These are phyloP conservation scores for Halictus ligatus DNA, from an alignment of 2,888 invertebrate genomes.

Conservation along the genomic window DNA sequence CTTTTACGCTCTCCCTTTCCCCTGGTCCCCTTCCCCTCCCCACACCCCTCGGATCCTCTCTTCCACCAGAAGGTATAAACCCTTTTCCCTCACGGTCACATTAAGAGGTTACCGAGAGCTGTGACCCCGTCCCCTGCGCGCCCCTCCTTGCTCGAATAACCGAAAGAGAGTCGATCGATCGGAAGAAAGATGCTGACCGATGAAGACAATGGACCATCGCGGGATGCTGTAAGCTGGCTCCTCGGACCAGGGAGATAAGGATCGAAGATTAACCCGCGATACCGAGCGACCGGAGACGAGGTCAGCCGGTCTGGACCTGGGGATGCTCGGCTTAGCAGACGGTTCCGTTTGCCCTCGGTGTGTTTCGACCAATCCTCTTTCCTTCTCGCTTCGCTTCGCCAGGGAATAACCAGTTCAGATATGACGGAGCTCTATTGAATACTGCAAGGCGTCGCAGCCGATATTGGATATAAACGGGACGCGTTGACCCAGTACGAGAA, in stretches of 20 bases:
- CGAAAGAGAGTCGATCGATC: slow-evolving; percentile 18
- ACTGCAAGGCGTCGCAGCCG: slow-evolving; percentile 6
- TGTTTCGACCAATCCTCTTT: slow-evolving; percentile 4
- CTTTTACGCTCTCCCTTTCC: slow-evolving; percentile 55
- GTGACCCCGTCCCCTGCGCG: not conserved
- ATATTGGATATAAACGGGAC: not conserved
- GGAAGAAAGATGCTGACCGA: slow-evolving; percentile 52
- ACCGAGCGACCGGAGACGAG: slow-evolving; percentile 21
- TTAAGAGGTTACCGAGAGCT: slow-evolving; percentile 47
- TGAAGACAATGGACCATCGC: slow-evolving; percentile 62
- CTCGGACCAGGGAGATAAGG: slow-evolving; percentile 53
- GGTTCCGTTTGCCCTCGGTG: not conserved
- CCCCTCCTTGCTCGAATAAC: slow-evolving; percentile 12
- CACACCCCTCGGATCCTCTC: not conserved
- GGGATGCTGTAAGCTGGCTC: slow-evolving; percentile 23
- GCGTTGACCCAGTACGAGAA: slow-evolving; percentile 2
- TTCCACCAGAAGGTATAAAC: slow-evolving; percentile 51
- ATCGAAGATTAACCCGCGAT: slow-evolving; percentile 65
- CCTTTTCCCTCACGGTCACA: slow-evolving; percentile 59
- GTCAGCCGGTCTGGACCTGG: slow-evolving; percentile 25
- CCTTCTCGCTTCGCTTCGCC: not conserved
- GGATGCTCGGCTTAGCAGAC: slow-evolving; percentile 9
- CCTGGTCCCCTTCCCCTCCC: not conserved
- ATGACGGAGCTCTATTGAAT: slow-evolving; percentile 12
- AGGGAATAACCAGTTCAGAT: not conserved